These are phyloP conservation scores for Anastrepha ludens DNA, from an alignment of 1,140 invertebrate genomes.

Conservation along the genomic window DNA sequence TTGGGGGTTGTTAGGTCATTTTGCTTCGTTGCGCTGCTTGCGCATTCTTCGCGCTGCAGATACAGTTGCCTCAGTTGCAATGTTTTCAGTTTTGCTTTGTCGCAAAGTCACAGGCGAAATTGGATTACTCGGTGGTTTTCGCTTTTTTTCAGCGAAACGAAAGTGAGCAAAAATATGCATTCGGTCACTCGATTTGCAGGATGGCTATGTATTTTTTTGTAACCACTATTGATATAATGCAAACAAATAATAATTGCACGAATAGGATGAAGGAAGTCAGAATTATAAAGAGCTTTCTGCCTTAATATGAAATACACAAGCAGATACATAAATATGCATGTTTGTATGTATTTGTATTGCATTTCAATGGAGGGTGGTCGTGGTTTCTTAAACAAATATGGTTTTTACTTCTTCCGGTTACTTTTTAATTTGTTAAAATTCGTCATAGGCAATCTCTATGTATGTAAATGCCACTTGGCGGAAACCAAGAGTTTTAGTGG, in stretches of 20 bases:
- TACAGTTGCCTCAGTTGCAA: slow-evolving; percentile 19
- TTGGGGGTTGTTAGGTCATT: slow-evolving; percentile 35
- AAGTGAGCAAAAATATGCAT: slow-evolving; percentile 38
- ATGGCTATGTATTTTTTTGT: not conserved
- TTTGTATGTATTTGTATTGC: not conserved
- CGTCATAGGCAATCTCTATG: not conserved
- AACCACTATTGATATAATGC: not conserved
- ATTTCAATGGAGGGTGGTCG: not conserved
- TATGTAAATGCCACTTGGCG: not conserved
- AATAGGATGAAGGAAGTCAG: not conserved
- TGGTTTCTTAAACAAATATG: slow-evolving; percentile 10
- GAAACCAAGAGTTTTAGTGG: not conserved
- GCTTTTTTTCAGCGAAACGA: slow-evolving; percentile 28
- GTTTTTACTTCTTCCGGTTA: not conserved
- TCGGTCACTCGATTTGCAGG: slow-evolving; percentile 22
- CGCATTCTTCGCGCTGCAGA: not conserved
- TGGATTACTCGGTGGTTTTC: slow-evolving; percentile 5
- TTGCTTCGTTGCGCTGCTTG: not conserved
- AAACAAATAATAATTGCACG: not conserved
- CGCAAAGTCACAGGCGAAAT: slow-evolving; percentile 18
- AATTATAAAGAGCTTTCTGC: not conserved
- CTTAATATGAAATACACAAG: not conserved
- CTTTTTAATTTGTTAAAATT: not conserved
- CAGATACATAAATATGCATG: not conserved
- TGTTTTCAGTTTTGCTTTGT: not conserved